Evolutionary conservation across 2,888 invertebrate genomes (phyloP), one percentile per base, ranked within the genome.

Genomic region (Flexamia atlantica): DNA sequence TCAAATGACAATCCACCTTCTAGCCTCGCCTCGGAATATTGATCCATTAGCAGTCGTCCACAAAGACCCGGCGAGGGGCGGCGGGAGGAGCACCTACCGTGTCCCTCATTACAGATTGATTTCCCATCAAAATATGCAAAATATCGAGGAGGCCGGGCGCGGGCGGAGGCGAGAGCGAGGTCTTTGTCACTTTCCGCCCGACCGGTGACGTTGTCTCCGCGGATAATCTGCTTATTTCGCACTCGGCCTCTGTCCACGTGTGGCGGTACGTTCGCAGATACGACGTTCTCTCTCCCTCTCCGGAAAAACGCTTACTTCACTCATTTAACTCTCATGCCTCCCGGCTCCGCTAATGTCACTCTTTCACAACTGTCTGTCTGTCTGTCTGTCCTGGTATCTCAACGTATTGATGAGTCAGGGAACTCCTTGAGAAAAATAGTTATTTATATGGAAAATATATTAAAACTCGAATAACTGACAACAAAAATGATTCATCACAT

Each of bases 1-100:
- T 83, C 83, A 85, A 85, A 85, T 85, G 85, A 83, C 85, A 85
- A 85, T 85, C 81, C 83, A 82, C 83, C 83, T 84, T 82, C 84
- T 79, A 81, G 81, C 82, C 79, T 79, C 36, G 79, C 79, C 79
- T 84, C 80, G 76, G 84, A 84, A 84, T 84, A 84, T 84, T 84
- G 84, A 84, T 84, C 84, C 82, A 84, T 84, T 84, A 84, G 84
- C 80, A 68, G 68, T 32, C 57, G 72, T 68, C 68, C 68, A 82
- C 68, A 70, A 82, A 83, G 83, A 36, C 36, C 40, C 46, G 70
- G 64, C 23, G 20, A 46, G 57, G 57, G 10, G 70, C 0, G 57
- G 20, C 28, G 42, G 28, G 25, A 42, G 50, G 46, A 17, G 25
- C 12, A 36, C 57, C 79, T 79, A 79, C 79, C 79, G 53, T 79